Conservation (phyloP, 2,797 vertebrate species). For the Thaleichthys pacificus region DNA sequence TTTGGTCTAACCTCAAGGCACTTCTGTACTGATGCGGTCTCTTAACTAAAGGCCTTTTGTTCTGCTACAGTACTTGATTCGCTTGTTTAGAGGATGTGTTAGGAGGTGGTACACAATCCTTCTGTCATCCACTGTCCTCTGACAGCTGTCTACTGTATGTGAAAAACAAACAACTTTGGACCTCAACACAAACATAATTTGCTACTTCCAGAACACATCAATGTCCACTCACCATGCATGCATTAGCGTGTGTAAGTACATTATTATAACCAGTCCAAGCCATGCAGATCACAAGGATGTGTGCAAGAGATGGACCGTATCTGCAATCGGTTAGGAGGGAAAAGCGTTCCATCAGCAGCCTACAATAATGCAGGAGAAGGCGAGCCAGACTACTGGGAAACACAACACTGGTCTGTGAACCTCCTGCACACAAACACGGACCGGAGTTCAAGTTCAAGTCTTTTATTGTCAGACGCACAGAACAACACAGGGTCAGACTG, state of each 20-base stretch:
- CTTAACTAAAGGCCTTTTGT: no score
- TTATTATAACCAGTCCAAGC: not conserved
- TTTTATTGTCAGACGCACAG: no score
- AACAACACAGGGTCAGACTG: no score
- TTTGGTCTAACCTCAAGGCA: not conserved
- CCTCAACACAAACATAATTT: not conserved
- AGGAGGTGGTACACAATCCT: no score
- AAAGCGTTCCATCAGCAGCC: no score
- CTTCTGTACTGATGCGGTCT: not conserved
- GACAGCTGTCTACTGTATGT: not conserved
- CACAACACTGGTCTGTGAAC: slow-evolving; percentile 27
- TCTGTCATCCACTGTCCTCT: no score
- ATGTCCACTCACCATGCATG: not conserved
- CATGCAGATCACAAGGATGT: not conserved
- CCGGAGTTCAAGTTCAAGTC: slow-evolving; percentile 5
- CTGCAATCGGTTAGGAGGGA: not conserved
- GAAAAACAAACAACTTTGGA: not conserved
- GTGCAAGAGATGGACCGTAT: not conserved
- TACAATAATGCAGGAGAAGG: no score
- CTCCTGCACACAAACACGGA: slow-evolving; percentile 5
- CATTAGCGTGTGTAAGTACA: not conserved
- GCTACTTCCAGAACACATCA: not conserved
- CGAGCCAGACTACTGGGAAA: no score
- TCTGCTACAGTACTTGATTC: no score
- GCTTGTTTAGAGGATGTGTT: no score